Percentiles rank a stretch among this genome's conserved stretches.
Conservation (phyloP, 2,888 invertebrate species). For the Gonocerus acuteangulatus region DNA sequence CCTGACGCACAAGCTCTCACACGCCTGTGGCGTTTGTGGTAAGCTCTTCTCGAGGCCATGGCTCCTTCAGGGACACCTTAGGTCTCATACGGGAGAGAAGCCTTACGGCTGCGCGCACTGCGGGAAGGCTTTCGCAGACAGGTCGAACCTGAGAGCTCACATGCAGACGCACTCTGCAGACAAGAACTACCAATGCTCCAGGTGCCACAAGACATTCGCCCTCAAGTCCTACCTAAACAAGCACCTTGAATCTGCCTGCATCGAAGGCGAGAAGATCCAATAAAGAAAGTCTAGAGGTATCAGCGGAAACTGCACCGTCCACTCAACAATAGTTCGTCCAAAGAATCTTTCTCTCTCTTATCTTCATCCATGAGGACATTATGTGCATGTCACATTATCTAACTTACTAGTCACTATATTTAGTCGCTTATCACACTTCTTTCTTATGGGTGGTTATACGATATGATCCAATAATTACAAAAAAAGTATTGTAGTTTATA, state of each 20-base stretch:
- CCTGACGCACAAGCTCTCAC: slow-evolving; percentile 83
- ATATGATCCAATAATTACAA: slow-evolving; percentile 11
- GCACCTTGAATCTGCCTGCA: slow-evolving; percentile 86
- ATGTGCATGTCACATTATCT: slow-evolving; percentile 25
- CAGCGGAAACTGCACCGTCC: slow-evolving; percentile 30
- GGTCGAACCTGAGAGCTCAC: slow-evolving; percentile 87
- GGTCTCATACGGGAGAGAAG: slow-evolving; percentile 89
- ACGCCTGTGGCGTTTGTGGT: slow-evolving; percentile 86
- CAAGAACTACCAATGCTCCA: slow-evolving; percentile 80
- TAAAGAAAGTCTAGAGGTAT: slow-evolving; percentile 11
- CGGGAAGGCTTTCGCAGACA: slow-evolving; percentile 89
- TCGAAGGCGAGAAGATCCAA: slow-evolving; percentile 39
- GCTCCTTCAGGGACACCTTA: slow-evolving; percentile 78
- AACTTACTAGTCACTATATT: slow-evolving; percentile 19
- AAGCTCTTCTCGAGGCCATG: slow-evolving; percentile 93
- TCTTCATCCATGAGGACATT: slow-evolving; percentile 15
- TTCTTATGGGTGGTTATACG: not conserved
- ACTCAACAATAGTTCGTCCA: slow-evolving; percentile 29
- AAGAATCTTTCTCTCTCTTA: slow-evolving; percentile 15
- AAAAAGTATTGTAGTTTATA: slow-evolving; percentile 12
- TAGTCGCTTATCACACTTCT: slow-evolving; percentile 10
- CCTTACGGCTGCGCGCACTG: slow-evolving; percentile 90
- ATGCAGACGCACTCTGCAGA: slow-evolving; percentile 90
- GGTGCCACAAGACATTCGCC: slow-evolving; percentile 86
- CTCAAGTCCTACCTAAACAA: slow-evolving; percentile 92